These are phyloP conservation scores for Macroramphosus scolopax DNA, from an alignment of 2,797 vertebrate species.

Conservation along the genomic window DNA sequence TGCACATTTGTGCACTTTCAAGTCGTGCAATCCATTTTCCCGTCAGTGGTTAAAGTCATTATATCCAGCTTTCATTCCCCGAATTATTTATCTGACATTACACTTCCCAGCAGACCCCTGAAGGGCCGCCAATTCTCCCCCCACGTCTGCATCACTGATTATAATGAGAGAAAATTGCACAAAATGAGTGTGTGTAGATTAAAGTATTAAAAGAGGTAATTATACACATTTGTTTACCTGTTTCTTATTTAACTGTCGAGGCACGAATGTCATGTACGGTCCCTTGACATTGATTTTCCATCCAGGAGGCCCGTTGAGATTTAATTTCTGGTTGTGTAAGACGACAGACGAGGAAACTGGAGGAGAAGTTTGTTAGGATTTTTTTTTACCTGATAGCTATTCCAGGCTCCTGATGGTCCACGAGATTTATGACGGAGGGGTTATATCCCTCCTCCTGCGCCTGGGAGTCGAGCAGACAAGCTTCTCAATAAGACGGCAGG, in stretches of 20 bases:
- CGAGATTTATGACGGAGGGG: slow-evolving; percentile 62
- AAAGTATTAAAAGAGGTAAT: slow-evolving; percentile 24
- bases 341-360: slow-evolving; percentile 17
- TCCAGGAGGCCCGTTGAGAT: slow-evolving; percentile 18
- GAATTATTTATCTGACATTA: slow-evolving; percentile 31
- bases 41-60: slow-evolving; percentile 30
- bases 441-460: slow-evolving; percentile 22
- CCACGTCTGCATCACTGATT: slow-evolving; percentile 44
- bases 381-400: slow-evolving; percentile 60
- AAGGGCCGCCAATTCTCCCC: slow-evolving; percentile 18
- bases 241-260: slow-evolving; percentile 8
- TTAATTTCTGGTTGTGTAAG: slow-evolving; percentile 38
- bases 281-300: slow-evolving; percentile 22
- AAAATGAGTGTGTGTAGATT: slow-evolving; percentile 46
- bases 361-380: slow-evolving; percentile 21
- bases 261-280: slow-evolving; percentile 5
- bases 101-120: slow-evolving; percentile 28
- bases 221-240: slow-evolving; percentile 27
- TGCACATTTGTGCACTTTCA: background rate
- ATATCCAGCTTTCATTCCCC: slow-evolving; percentile 26
- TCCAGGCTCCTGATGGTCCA: slow-evolving; percentile 60
- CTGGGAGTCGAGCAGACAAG: slow-evolving; percentile 31
- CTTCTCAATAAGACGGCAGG: slow-evolving; percentile 31
- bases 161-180: slow-evolving; percentile 56
- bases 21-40: slow-evolving; percentile 17